Base-by-base conservation (phyloP, 1,140 invertebrate genomes). In the Drosophila micromelanica region DNA sequence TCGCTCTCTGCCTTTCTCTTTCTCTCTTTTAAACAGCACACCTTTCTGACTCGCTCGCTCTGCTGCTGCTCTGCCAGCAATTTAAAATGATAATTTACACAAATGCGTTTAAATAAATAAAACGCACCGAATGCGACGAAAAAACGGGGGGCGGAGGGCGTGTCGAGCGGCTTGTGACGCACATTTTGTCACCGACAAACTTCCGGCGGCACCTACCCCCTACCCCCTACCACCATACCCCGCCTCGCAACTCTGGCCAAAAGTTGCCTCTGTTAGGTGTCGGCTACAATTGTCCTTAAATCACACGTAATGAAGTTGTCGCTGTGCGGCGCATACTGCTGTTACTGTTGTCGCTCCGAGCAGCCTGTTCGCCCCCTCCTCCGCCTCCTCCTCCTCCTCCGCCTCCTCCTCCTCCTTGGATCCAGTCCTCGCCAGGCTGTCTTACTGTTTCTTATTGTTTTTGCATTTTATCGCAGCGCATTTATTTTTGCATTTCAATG, bases 251-350 rank as follows among this genome's bases (percentile, higher is more conserved):
- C 13, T 9, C 32, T 32, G n/a, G n/a, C 48, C 30, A 43, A 65
- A 72, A 51, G 69, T 67, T 68, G 15, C 27, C 40, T 23, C 52
- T 56, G 49, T 65, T 74, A 89, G 85, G 85, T 89, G 82, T 74
- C 56, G 85, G 76, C 84, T 80, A 89, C 84, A 81, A 89, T 89
- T 89, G 85, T 89, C 79, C 84, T 76, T 91, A 91, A 91, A 91
- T 91, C 89, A 91, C 84, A 85, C 89, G 84, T 91, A 91, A 91
- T 91, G 89, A 91, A 91, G 89, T 91, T 91, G 89, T 91, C 71
- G 73, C 69, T 90, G 82, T 38, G 27, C 27, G 27, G 27, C 27
- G 27, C 27, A 0, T 6, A 27, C 27, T 43, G 23, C n/a, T 15
- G 20, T 17, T 3, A 4, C 7, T 54, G 60, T 23, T 23, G 20